phyloP scores from a whole-genome alignment of 2,888 invertebrate genomes.

The Aethes cnicana region DNA sequence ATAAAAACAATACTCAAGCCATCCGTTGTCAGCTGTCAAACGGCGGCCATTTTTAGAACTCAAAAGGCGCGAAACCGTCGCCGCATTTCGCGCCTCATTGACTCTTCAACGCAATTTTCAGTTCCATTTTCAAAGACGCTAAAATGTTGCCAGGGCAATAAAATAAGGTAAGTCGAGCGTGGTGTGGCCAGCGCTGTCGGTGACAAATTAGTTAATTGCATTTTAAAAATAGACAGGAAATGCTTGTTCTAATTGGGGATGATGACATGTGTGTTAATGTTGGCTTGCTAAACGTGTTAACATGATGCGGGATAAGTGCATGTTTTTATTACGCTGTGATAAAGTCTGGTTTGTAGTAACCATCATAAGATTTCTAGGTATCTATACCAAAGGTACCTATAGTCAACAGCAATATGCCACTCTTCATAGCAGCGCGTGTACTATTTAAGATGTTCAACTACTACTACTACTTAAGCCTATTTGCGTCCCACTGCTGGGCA shows the following conservation, averaged over 20 bases:
- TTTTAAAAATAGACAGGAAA: conserved; percentile 37
- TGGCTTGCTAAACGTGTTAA: too few species aligned
- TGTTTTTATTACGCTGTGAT: too few species aligned
- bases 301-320: too few species aligned
- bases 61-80: conserved; percentile 61
- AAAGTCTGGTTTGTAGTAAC: too few species aligned
- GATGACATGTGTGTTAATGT: conserved; percentile 29
- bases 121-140: conserved; percentile 72
- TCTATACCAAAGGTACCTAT: too few species aligned
- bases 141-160: conserved; percentile 75
- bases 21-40: conserved; percentile 39
- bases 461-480: too few species aligned
- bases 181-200: conserved; percentile 56
- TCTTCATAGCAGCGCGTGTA: too few species aligned
- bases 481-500: too few species aligned
- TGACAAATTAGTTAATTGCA: conserved; percentile 79
- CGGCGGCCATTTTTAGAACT: conserved; percentile 58
- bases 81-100: conserved; percentile 66
- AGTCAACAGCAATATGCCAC: too few species aligned
- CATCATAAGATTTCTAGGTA: too few species aligned
- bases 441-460: too few species aligned
- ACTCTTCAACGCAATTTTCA: conserved; percentile 61
- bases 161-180: conserved; percentile 64
- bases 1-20: conserved; percentile 31
- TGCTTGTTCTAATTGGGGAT: conserved; percentile 24